Base-by-base conservation (phyloP, 2,888 invertebrate genomes). In the Tethea ocularis region DNA sequence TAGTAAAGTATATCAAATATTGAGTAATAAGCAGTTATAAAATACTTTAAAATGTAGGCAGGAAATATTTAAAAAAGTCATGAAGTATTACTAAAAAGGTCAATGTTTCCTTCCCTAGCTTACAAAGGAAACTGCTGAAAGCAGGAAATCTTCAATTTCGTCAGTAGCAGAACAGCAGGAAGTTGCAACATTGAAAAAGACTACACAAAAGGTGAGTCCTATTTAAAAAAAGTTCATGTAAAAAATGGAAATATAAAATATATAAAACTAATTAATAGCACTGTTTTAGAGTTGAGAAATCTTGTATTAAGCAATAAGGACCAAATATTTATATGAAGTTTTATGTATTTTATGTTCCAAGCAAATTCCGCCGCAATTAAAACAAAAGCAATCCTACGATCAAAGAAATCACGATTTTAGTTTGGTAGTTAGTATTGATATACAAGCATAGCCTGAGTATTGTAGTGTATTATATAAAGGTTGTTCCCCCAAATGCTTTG, bases 91-190 rank as follows among this genome's bases (percentile, higher is more conserved):
- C 13, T 33, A 29, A n/a, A 38, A 33, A 26, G 57, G 24, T 52
- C 15, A 23, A 22, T 52, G 61, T 61, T 66, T 57, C 24, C 57
- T 58, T 56, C 55, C 61, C 41, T 67, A 92, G 92, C 69, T 92
- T 41, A 92, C 92, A 61, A 91, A 92, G 59, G 93, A 93, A 77
- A 83, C 91, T 64, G 83, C 93, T 26, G 93, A 93, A 68, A 92
- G 91, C 73, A 89, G 93, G 77, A 93, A 93, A 59, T 92, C 93
- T 6, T 93, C 93, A 0, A 72, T 93, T 64, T 81, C 92, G 3
- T 75, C 87, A 58, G 78, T 88, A 24, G 84, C 88, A 52, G 91
- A 93, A 73, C 83, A 89, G 69, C 86, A 92, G 74, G 85, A 92
- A 67, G 80, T 83, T 17, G 66, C 86, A 38, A 72, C 85, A 55